Conservation (phyloP, 2,797 vertebrate genomes). For the Brachyrhaphis roseni region DNA sequence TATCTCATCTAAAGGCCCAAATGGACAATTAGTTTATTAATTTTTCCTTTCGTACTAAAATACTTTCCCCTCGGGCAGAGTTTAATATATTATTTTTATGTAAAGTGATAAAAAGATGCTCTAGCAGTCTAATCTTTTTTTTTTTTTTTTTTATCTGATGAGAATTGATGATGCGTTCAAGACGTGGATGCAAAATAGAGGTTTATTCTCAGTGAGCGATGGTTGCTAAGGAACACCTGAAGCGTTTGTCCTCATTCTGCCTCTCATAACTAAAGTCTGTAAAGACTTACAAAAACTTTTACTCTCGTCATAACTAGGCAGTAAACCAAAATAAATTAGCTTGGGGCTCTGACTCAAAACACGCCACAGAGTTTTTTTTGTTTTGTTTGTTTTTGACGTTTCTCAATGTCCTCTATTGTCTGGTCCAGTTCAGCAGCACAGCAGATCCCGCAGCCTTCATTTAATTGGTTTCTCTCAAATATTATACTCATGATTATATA, state of each 20-base stretch:
- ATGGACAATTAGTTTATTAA: not conserved
- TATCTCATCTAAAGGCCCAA: slow-evolving; percentile 3
- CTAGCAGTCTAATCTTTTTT: not conserved
- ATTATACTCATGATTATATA: not conserved
- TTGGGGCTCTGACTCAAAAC: not conserved
- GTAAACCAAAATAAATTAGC: not conserved
- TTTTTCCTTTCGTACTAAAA: not conserved
- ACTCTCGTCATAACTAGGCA: not conserved
- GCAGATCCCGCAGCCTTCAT: not conserved
- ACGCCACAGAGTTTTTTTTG: fast-evolving
- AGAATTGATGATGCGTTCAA: slow-evolving; percentile 26
- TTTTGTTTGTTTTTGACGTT: not conserved
- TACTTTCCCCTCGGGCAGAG: slow-evolving; percentile 2
- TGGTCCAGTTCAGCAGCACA: not conserved
- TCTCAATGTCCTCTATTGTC: not conserved
- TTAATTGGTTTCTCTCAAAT: not conserved
- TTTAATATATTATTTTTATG: not conserved
- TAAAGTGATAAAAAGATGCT: not conserved
- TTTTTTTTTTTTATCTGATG: slow-evolving; percentile 27
- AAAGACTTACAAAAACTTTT: slow-evolving; percentile 29
- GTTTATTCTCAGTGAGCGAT: slow-evolving; percentile 65
- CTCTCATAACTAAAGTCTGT: slow-evolving; percentile 29
- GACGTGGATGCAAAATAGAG: slow-evolving; percentile 31
- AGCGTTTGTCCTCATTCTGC: slow-evolving; percentile 34
- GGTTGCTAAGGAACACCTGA: slow-evolving; percentile 73